Evolutionary conservation across 2,888 invertebrate genomes (phyloP).

Genomic region (Phoenoteleia sp.): DNA sequence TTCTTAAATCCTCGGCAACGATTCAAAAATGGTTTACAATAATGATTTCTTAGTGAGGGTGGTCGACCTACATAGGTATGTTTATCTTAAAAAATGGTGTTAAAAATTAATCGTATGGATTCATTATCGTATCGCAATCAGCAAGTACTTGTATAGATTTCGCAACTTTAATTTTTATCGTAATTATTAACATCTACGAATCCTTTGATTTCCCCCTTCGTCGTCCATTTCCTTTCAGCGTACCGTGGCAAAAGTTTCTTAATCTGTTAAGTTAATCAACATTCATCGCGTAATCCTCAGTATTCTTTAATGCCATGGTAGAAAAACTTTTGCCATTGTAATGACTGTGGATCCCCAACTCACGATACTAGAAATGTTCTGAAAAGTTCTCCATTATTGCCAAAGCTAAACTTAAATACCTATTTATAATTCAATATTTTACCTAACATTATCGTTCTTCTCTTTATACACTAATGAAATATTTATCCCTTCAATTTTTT

Average conservation of each 20-base stretch:
- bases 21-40: slow-evolving; percentile 62
- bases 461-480: slow-evolving; percentile 55
- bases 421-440: slow-evolving; percentile 41
- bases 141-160: slow-evolving; percentile 54
- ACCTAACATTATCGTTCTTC: slow-evolving; percentile 37
- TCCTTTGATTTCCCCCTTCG: slow-evolving; percentile 13
- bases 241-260: slow-evolving; percentile 31
- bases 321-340: slow-evolving; percentile 42
- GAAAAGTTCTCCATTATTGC: slow-evolving; percentile 59
- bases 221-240: not conserved
- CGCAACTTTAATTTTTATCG: slow-evolving; percentile 39
- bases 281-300: not conserved
- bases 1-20: slow-evolving; percentile 61
- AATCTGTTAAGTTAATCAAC: slow-evolving; percentile 1
- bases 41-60: slow-evolving; percentile 56
- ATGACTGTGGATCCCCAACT: slow-evolving; percentile 34
- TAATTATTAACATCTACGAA: slow-evolving; percentile 44
- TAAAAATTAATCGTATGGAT: slow-evolving; percentile 57
- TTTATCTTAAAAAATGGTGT: slow-evolving; percentile 66
- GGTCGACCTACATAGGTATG: slow-evolving; percentile 45
- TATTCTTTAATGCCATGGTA: not conserved
- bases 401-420: slow-evolving; percentile 60
- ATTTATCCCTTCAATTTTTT: slow-evolving; percentile 41
- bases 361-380: slow-evolving; percentile 53
- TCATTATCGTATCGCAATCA: slow-evolving; percentile 51